phyloP scores from a whole-genome alignment of 1,140 invertebrate genomes.

The Dendrolimus kikuchii region DNA sequence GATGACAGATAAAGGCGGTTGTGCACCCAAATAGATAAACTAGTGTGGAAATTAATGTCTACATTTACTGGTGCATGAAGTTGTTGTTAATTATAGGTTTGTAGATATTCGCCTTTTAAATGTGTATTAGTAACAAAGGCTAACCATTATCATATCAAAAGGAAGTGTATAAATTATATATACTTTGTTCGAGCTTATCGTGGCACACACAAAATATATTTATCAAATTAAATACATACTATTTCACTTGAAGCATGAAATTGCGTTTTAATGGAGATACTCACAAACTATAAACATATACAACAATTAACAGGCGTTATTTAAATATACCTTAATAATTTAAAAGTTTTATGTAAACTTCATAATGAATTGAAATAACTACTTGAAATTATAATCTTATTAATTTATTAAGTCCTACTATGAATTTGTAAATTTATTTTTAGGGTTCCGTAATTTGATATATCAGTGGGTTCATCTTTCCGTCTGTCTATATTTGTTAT shows the following conservation, averaged over 20 bases:
- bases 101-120: conserved; percentile 64
- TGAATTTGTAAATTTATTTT: too few species aligned
- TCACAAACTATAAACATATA: too few species aligned
- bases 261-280: conserved; percentile 27
- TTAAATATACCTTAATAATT: too few species aligned
- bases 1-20: conserved; percentile 71
- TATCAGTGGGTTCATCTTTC: too few species aligned
- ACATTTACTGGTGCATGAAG: conserved; percentile 71
- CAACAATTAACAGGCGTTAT: too few species aligned
- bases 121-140: conserved; percentile 59
- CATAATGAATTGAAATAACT: too few species aligned
- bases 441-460: too few species aligned
- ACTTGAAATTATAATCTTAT: too few species aligned
- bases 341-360: too few species aligned
- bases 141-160: conserved; percentile 60
- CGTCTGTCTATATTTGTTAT: too few species aligned
- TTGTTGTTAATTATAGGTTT: conserved; percentile 68
- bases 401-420: too few species aligned
- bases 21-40: conserved; percentile 70
- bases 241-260: conserved; percentile 32
- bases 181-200: conserved; percentile 44
- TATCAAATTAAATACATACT: conserved; percentile 35
- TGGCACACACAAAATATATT: conserved; percentile 43
- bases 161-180: conserved; percentile 61
- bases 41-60: conserved; percentile 72